Base-by-base conservation (phyloP, 2,888 invertebrate genomes). In the Tipula confusa region DNA sequence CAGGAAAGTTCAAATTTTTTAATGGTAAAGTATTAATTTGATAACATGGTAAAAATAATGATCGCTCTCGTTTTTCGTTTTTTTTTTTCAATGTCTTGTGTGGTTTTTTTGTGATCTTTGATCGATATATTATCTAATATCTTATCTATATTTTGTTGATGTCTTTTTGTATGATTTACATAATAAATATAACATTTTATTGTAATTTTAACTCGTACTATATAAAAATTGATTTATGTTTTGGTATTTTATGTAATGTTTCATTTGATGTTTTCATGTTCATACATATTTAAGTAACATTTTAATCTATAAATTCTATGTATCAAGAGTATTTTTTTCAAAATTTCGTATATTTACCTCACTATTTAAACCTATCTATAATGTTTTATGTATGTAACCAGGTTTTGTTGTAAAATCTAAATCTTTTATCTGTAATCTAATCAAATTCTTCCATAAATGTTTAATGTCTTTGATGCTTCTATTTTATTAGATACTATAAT, bases 1-100 rank as follows among this genome's bases (percentile, higher is more conserved):
- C 80, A 80, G 80, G 80, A 80, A 80, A 80, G 80, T 80, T 80
- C 29, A 29, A 80, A 80, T 80, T 80, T 80, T 80, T 80, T 80
- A 80, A 29, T 80, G 80, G 80, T 80, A 80, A 80, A 13, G 29
- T 79, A 79, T 29, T 79, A 13, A 79, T 64, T 64, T 64, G 18
- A 64, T 64, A 64, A 0, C 0, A n/a, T n/a, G n/a, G n/a, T n/a
- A 36, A 5, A 15, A 7, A 64, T 9, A 64, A 64, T 64, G 64
- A 64, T 24, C 64, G 24, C 24, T 64, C 64, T 18, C 64, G 24
- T 24, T 11, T 64, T 24, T 64, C 9, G 24, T 64, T 24, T 64
- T 33, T 64, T 24, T 64, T 18, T 64, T 9, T 64, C 18, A 24
- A 24, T 64, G 64, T 64, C 18, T 6, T 64, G 64, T 64, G 64